These are phyloP conservation scores for Apodemus agrarius DNA, from an alignment of 2,797 vertebrate genomes.

Conservation along the genomic window DNA sequence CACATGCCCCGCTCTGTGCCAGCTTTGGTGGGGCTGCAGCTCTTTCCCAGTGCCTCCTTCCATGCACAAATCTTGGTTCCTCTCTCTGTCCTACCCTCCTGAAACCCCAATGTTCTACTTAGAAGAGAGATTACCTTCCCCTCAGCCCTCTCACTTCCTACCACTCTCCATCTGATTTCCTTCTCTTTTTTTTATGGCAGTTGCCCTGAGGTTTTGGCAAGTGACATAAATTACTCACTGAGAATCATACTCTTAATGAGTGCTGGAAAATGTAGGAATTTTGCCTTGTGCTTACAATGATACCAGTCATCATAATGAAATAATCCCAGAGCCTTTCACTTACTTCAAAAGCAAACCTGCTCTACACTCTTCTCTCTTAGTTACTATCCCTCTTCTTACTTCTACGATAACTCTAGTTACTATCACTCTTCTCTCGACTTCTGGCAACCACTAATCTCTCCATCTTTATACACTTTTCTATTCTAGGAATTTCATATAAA, in stretches of 20 bases:
- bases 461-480: background rate
- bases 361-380: background rate
- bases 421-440: background rate
- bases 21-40: background rate
- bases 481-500: constrained; percentile 5
- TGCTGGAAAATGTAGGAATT: background rate
- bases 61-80: background rate
- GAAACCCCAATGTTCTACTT: background rate
- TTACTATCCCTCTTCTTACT: background rate
- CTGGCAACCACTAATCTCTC: background rate
- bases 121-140: background rate
- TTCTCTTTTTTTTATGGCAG: background rate
- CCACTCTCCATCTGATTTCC: background rate
- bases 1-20: background rate
- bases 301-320: background rate
- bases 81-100: background rate
- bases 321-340: constrained; percentile 5
- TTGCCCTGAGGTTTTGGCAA: background rate
- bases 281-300: background rate
- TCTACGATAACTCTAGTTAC: background rate
- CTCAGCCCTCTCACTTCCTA: background rate
- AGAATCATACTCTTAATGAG: background rate
- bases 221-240: constrained; percentile 5
- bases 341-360: background rate
- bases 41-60: background rate